Base-by-base conservation (phyloP, 2,113 vertebrate genomes). In the Lycocorax pyrrhopterus region DNA sequence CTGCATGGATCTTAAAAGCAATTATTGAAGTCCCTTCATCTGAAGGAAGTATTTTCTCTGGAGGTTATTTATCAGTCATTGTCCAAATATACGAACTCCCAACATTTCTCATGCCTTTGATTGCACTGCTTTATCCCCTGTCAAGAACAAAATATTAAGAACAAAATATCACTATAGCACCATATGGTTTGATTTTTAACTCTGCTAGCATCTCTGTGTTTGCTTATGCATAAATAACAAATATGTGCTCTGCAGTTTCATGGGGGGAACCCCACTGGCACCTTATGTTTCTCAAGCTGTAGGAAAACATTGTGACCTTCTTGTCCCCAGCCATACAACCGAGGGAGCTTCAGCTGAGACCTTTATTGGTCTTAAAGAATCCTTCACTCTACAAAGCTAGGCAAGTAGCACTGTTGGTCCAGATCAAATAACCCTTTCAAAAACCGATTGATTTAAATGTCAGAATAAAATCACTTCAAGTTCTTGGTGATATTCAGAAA, bases 201-300 rank as follows among this genome's bases (percentile, higher is more conserved):
- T 63, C 86, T 88, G 44, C 23, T 47, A 47, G 49, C 21, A 67
- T 82, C 23, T 46, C 64, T 79, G 39, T 95, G 77, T 89, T 90
- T 96, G 39, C 82, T 86, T 78, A 58, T 76, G 84, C 67, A 68
- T 86, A 93, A 93, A 88, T 37, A 90, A 71, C 75, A 84, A 88
- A 89, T 64, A 58, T 52, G 32, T 29, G 46, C 55, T 84, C 55
- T 93, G 64, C 53, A 64, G 78, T 81, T 86, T 83, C 52, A 33
- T 49, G 32, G 18, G 39, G 39, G 43, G 44, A 93, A 76, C 76
- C 68, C 69, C 13, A 59, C 59, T 64, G 84, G 25, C 29, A 79
- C 58, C 46, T 94, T 94, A 71, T 71, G 73, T 81, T 88, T 89
- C 84, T 84, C 69, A 89, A 84, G 72, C 84, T 95, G 52, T 51